Conservation (phyloP, 2,797 vertebrate species). For the Parambassis ranga region DNA sequence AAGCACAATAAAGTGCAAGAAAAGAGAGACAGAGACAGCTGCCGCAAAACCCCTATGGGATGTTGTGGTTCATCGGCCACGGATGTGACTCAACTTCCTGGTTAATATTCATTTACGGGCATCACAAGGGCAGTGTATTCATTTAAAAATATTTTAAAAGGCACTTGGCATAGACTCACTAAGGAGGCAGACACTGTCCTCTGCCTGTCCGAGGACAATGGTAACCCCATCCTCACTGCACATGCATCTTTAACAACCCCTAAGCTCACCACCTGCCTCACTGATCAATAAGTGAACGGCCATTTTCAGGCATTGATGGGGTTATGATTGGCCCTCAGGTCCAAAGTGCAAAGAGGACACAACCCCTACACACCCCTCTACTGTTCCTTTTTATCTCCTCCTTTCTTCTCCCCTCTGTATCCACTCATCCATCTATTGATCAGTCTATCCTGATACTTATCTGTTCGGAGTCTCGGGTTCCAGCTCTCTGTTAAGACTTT, state of each 20-base stretch:
- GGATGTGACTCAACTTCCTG: slow-evolving; percentile 57
- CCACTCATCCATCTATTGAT: slow-evolving; percentile 55
- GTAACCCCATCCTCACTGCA: slow-evolving; percentile 39
- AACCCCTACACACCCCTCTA: background rate
- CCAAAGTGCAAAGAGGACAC: slow-evolving; percentile 37
- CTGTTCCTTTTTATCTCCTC: slow-evolving; percentile 22
- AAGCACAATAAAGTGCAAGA: slow-evolving; percentile 23
- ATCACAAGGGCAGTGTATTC: background rate
- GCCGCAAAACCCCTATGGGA: slow-evolving; percentile 52
- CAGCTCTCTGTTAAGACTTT: background rate
- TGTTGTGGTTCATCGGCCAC: slow-evolving; percentile 34
- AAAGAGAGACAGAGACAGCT: slow-evolving; percentile 70
- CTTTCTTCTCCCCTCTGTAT: slow-evolving; percentile 17
- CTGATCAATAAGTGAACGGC: slow-evolving; percentile 61
- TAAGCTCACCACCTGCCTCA: slow-evolving; percentile 62
- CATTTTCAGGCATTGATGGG: slow-evolving; percentile 52
- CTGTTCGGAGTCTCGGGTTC: slow-evolving; percentile 1
- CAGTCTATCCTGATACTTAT: background rate
- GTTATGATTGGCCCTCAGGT: slow-evolving; percentile 55
- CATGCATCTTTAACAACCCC: slow-evolving; percentile 65
- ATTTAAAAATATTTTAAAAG: no score
- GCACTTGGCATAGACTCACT: no score
- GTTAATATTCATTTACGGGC: slow-evolving; percentile 6
- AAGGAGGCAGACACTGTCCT: background rate
- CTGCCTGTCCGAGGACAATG: slow-evolving; percentile 1